A percentile compares a stretch with the other conserved stretches of the same genome.
Conservation (phyloP, 2,113 vertebrate genomes). For the Lathamus discolor region DNA sequence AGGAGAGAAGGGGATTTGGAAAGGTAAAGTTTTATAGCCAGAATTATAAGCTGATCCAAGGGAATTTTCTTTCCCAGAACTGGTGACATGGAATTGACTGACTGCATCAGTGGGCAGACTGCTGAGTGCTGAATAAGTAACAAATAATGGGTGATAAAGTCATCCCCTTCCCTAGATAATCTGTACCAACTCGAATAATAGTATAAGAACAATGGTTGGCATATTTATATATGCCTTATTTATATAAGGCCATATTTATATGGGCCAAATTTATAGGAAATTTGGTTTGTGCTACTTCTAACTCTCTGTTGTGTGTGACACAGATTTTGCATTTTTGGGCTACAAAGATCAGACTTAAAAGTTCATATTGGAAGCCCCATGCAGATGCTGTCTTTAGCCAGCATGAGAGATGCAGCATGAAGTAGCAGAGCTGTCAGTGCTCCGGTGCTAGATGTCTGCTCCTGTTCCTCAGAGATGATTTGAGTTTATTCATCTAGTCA, state of each 20-base stretch:
- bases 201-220: background rate
- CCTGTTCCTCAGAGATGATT: background rate
- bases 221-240: background rate
- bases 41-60: background rate
- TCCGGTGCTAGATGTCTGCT: background rate
- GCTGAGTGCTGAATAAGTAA: background rate
- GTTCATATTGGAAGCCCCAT: background rate
- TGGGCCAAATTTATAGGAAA: background rate
- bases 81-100: background rate
- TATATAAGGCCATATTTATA: too few species aligned
- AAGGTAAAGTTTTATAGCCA: background rate
- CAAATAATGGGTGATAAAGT: background rate
- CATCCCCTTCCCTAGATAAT: background rate
- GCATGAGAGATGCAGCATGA: background rate
- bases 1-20: background rate
- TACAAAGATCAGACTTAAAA: background rate
- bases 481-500: background rate
- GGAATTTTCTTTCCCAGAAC: background rate
- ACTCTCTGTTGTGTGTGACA: background rate
- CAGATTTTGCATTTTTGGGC: background rate
- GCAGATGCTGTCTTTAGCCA: background rate
- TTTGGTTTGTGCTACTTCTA: background rate
- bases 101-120: background rate
- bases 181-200: background rate
- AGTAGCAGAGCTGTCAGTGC: background rate